Evolutionary conservation across 2,113 vertebrate genomes (phyloP), one percentile per base, ranked within the genome.

Genomic region (Anolis carolinensis): DNA sequence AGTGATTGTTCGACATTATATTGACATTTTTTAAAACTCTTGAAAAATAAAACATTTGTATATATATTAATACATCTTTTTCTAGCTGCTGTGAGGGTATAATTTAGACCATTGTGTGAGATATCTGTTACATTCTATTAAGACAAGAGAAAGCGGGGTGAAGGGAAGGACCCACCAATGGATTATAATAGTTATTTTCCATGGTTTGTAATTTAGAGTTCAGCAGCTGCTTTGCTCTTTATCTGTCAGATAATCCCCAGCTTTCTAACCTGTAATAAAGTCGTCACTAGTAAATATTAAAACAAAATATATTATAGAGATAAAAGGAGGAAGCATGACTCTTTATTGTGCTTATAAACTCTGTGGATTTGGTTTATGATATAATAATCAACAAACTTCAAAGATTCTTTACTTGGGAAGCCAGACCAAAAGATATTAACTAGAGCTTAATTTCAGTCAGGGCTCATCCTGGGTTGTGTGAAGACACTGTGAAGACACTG

Each of bases 1-100:
- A 88, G 91, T 76, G 84, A 84, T 87, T 86, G 73, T 92, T 90
- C 90, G 92, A 91, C 92, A 91, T 92, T 90, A 91, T 87, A 93
- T 82, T 91, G 83, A 83, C 87, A 39, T 83, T 50, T 50, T 30
- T 39, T 18, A 18, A 80, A 65, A 77, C 34, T 68, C 18, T 75
- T 92, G 68, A 86, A 90, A 94, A 94, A 90, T 11, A 89, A 89
- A 93, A 87, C 25, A 11, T 82, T 90, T 93, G 14, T 85, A 88
- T 89, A 84, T 87, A 86, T 71, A 89, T 91, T 92, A 65, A 39
- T 18, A 50, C 39, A 84, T 79, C 55, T 75, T 52, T 72, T 81
- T 83, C 48, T 4, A 85, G 36, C 25, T 82, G 0, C 0, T 90
- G 84, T 91, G 85, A 89, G 95, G 94, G 87, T 8, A 83, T 62